These are phyloP conservation scores for Drosophila colorata DNA, from an alignment of 2,888 invertebrate species.

Conservation along the genomic window DNA sequence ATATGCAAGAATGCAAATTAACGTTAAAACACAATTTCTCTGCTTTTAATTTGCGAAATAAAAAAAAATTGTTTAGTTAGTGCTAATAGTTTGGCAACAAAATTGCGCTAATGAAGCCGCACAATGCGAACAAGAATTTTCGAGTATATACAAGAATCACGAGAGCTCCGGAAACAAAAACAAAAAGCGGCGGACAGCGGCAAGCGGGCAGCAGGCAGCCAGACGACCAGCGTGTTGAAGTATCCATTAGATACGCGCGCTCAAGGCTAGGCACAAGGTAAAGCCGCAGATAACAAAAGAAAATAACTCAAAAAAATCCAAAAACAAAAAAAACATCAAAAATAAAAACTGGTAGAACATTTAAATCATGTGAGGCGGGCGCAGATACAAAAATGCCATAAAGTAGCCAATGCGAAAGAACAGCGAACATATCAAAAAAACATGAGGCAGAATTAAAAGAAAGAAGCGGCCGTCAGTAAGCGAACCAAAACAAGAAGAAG, in stretches of 20 bases:
- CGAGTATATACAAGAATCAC: constrained; percentile 15
- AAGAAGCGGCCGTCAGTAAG: constrained; percentile 55
- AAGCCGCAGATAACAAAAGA: constrained; percentile 65
- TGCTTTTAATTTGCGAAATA: constrained; percentile 25
- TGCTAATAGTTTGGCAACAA: constrained; percentile 56
- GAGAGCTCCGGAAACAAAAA: constrained; percentile 28
- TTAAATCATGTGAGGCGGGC: constrained; percentile 58
- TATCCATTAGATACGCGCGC: constrained; percentile 76
- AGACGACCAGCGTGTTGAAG: constrained; percentile 59
- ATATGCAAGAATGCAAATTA: constrained; percentile 1
- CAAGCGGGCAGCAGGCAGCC: constrained; percentile 45
- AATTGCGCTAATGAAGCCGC: constrained; percentile 65
- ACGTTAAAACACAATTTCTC: background rate
- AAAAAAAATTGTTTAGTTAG: constrained; percentile 59
- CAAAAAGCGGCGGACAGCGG: constrained; percentile 33
- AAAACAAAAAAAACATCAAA: constrained; percentile 12
- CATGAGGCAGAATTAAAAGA: constrained; percentile 66
- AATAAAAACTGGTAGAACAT: constrained; percentile 54
- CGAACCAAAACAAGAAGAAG: constrained; percentile 39
- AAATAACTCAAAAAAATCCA: constrained; percentile 35
- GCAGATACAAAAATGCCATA: constrained; percentile 41
- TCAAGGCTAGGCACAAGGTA: constrained; percentile 61
- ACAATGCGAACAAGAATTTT: constrained; percentile 37
- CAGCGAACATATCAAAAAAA: constrained; percentile 53
- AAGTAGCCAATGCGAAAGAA: constrained; percentile 56